Conservation (phyloP, 1,140 invertebrate genomes). For the Hydropsyche tenuis region DNA sequence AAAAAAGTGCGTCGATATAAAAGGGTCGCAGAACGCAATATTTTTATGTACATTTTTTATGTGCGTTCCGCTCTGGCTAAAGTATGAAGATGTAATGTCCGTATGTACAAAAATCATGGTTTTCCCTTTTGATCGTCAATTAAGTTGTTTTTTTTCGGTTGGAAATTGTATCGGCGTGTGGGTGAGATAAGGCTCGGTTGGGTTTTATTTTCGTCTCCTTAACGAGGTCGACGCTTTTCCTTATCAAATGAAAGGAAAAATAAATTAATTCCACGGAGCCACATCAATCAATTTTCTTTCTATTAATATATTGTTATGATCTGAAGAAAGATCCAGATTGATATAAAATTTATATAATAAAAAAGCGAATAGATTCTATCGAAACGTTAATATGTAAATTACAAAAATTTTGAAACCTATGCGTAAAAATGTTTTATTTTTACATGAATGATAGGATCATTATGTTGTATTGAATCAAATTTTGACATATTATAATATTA, state of each 20-base stretch:
- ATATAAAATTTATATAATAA: too few species aligned
- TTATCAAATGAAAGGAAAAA: conserved; percentile 3
- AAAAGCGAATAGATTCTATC: too few species aligned
- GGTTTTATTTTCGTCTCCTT: conserved; percentile 16
- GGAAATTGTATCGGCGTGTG: background rate
- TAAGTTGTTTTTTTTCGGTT: too few species aligned
- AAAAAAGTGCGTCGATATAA: too few species aligned
- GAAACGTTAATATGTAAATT: too few species aligned
- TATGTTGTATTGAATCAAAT: too few species aligned
- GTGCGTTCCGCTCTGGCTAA: background rate
- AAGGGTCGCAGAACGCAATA: background rate
- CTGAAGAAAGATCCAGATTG: too few species aligned
- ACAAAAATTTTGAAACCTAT: too few species aligned
- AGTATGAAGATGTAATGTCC: background rate
- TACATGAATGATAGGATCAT: too few species aligned
- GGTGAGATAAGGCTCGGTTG: background rate
- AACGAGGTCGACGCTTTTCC: conserved; percentile 18
- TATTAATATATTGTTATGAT: too few species aligned
- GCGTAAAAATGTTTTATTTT: too few species aligned
- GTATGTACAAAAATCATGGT: background rate
- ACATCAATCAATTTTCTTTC: conserved; percentile 5
- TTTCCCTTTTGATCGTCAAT: background rate
- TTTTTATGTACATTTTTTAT: conserved; percentile 15
- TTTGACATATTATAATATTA: too few species aligned
- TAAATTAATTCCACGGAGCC: background rate